Percentiles rank a stretch among this genome's conserved stretches.
Evolutionary conservation across 2,888 invertebrate species (phyloP).

Genomic region (Caenorhabditis sp.): DNA sequence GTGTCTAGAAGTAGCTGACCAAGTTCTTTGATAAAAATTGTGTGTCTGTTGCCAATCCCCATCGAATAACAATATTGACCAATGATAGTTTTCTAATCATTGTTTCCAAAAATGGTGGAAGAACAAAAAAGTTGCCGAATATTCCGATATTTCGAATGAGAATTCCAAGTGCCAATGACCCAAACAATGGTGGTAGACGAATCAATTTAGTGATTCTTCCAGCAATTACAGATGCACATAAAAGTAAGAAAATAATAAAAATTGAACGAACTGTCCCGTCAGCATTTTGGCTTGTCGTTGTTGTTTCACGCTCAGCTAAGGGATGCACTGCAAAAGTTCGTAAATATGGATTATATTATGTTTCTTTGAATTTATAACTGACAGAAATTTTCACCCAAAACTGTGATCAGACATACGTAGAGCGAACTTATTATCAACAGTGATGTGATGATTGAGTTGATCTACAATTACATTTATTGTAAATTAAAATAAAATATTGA

Average conservation of each 20-base stretch:
- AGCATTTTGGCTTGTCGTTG: slow-evolving; percentile 12
- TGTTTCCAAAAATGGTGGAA: slow-evolving; percentile 35
- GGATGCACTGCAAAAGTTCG: slow-evolving; percentile 23
- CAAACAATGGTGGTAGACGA: slow-evolving; percentile 33
- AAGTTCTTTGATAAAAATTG: slow-evolving; percentile 25
- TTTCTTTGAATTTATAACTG: slow-evolving; percentile 4
- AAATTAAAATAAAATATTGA: too few relatives aligned
- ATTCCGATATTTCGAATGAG: slow-evolving; percentile 23
- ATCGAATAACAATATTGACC: slow-evolving; percentile 36
- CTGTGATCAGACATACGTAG: slow-evolving; percentile 35
- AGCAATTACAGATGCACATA: slow-evolving; percentile 21
- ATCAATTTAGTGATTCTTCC: slow-evolving; percentile 22
- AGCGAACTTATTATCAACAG: slow-evolving; percentile 22
- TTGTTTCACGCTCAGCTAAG: slow-evolving; percentile 13
- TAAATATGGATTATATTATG: background rate
- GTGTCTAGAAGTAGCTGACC: slow-evolving; percentile 8
- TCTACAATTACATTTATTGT: slow-evolving; percentile 9
- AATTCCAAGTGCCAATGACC: slow-evolving; percentile 35
- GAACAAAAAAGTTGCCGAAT: slow-evolving; percentile 24
- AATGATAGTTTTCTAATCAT: slow-evolving; percentile 39
- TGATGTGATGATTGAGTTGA: slow-evolving; percentile 23
- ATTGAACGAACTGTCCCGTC: slow-evolving; percentile 34
- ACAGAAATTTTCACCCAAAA: slow-evolving; percentile 43
- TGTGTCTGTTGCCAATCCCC: slow-evolving; percentile 38
- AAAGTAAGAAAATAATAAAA: slow-evolving; percentile 27